Evolutionary conservation across 2,888 invertebrate genomes (phyloP).

Genomic region (Biston stratarius): DNA sequence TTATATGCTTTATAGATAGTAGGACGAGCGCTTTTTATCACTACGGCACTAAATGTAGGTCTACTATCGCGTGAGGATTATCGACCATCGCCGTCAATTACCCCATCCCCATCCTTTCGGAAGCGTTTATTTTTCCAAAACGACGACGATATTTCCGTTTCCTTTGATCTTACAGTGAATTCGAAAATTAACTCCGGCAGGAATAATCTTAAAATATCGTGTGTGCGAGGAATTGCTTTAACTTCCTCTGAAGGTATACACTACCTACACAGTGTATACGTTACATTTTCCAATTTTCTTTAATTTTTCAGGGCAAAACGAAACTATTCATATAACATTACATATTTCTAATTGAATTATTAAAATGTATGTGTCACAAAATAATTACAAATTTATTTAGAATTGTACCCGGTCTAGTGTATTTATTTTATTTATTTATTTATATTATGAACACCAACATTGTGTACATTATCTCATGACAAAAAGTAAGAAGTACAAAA

Average conservation of each 20-base stretch:
- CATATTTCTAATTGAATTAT: too few relatives aligned
- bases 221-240: slow-evolving; percentile 19
- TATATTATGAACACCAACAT: too few relatives aligned
- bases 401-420: too few relatives aligned
- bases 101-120: slow-evolving; percentile 18
- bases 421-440: too few relatives aligned
- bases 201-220: slow-evolving; percentile 22
- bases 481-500: too few relatives aligned
- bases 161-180: slow-evolving; percentile 30
- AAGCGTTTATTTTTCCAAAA: slow-evolving; percentile 14
- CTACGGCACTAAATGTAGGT: slow-evolving; percentile 9
- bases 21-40: too few relatives aligned
- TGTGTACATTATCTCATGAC: too few relatives aligned
- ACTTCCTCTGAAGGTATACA: not conserved
- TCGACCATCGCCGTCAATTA: slow-evolving; percentile 36
- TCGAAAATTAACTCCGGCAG: slow-evolving; percentile 10
- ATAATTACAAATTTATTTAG: too few relatives aligned
- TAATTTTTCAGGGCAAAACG: not conserved
- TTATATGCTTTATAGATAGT: too few relatives aligned
- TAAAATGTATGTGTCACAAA: too few relatives aligned
- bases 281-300: not conserved
- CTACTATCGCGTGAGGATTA: slow-evolving; percentile 14
- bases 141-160: slow-evolving; percentile 18
- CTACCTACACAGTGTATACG: too few relatives aligned
- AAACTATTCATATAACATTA: too few relatives aligned